These are phyloP conservation scores for Tipula helvola DNA, from an alignment of 2,888 invertebrate species.

Conservation along the genomic window DNA sequence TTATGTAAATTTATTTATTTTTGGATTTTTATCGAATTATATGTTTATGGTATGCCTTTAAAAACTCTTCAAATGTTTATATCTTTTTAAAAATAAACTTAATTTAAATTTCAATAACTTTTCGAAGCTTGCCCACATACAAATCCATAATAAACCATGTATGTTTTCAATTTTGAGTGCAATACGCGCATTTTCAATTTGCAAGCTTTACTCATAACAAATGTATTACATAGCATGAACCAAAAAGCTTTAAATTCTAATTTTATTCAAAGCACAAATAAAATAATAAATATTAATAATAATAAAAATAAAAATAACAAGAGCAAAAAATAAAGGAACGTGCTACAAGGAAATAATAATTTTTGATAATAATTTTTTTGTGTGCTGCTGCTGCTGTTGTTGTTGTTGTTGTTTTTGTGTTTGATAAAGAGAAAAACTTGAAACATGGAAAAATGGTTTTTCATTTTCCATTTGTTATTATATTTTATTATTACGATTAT, in stretches of 20 bases:
- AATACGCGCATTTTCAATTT: too few relatives aligned
- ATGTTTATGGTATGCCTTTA: background rate
- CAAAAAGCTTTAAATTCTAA: background rate
- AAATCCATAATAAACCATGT: too few relatives aligned
- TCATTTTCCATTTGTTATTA: background rate
- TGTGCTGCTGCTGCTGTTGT: background rate
- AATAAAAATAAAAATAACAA: background rate
- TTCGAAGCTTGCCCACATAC: too few relatives aligned
- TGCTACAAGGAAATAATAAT: background rate
- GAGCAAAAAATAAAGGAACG: background rate
- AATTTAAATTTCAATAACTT: too few relatives aligned
- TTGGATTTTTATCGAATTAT: background rate
- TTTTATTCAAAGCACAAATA: conserved; percentile 4
- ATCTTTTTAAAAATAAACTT: too few relatives aligned
- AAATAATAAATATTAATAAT: background rate
- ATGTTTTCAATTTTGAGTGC: too few relatives aligned
- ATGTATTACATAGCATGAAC: too few relatives aligned
- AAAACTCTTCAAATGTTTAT: too few relatives aligned
- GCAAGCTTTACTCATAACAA: background rate
- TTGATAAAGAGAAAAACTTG: background rate
- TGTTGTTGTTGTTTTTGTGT: background rate
- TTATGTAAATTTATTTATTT: background rate
- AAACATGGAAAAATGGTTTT: background rate
- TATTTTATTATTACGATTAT: background rate
- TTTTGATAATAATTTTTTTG: background rate